phyloP scores from a whole-genome alignment of 2,797 vertebrate species.

The Meriones psammophilus region DNA sequence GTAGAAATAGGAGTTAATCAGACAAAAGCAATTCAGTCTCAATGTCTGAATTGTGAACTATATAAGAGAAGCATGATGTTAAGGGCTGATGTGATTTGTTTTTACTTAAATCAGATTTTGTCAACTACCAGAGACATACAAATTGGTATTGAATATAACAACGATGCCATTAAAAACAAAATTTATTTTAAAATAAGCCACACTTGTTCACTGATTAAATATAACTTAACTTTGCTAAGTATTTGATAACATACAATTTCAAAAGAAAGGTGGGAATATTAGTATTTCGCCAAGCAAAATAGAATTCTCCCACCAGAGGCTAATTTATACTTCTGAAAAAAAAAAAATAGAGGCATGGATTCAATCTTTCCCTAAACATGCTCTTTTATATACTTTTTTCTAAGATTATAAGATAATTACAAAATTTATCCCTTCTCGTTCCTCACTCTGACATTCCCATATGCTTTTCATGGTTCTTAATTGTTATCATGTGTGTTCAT shows the following conservation, averaged over 20 bases:
- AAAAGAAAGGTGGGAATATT: slow-evolving; percentile 60
- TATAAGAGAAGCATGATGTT: not conserved
- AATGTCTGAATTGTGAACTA: not conserved
- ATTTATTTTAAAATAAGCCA: not conserved
- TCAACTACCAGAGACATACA: not conserved
- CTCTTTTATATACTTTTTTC: not conserved
- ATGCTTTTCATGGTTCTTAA: not conserved
- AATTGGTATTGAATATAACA: not conserved
- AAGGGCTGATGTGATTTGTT: not conserved
- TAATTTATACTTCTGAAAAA: slow-evolving; percentile 56
- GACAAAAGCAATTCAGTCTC: not conserved
- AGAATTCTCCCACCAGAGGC: slow-evolving; percentile 74
- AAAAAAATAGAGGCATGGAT: not conserved
- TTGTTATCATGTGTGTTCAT: not conserved
- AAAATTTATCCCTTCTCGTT: not conserved
- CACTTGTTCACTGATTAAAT: not conserved
- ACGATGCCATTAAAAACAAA: slow-evolving; percentile 62
- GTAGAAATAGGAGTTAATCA: not conserved
- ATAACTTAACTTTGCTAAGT: slow-evolving; percentile 24
- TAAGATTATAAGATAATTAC: not conserved
- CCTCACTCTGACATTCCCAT: not conserved
- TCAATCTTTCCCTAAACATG: not conserved
- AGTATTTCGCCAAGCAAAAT: slow-evolving; percentile 75
- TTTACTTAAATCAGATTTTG: not conserved
- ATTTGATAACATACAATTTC: slow-evolving; percentile 44